Evolutionary conservation across 1,140 invertebrate species (phyloP), one percentile per base, ranked within the genome.

Genomic region (Vollenhovia emeryi): DNA sequence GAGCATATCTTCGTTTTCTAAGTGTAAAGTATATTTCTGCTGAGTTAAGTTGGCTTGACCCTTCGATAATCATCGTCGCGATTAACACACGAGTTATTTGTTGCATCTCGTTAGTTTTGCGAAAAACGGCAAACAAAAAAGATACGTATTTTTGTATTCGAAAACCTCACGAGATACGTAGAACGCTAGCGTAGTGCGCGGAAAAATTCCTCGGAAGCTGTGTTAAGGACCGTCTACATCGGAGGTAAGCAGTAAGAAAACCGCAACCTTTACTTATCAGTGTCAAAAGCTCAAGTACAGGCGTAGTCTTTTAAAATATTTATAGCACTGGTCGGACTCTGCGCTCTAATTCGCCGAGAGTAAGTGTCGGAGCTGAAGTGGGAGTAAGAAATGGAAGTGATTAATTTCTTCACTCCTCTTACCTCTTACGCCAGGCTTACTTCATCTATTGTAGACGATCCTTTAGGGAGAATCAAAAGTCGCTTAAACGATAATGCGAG

Each of bases 31-130:
- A 68, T 21, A 24, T 73, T n/a, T 80, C 30, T 57, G 8, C 9
- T 82, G 59, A 71, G 64, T 82, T 82, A 82, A 82, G 66, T 36
- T 59, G 66, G 73, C 78, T 82, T 82, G 73, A 82, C 66, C 78
- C 66, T 82, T 82, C 78, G 78, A 21, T 57, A 82, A 57, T 79
- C 40, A 68, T 68, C 43, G 45, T 27, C 30, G 30, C 43, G 48
- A 80, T 80, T 82, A 82, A 82, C 50, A 82, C 50, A 45, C 36
- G 66, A 13, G 78, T 82, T 73, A 73, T 73, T 71, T 71, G 78
- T 73, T 80, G 78, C 52, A 18, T 40, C 66, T 73, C 24, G 68
- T 82, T 80, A 71, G 7, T 71, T 80, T n/a, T 18, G 45, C 27
- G 59, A 79, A 50, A 50, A 50, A 57, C 36, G 11, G 13, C n/a